Evolutionary conservation across 2,797 vertebrate species (phyloP).

Genomic region (Ciconia nigra): DNA sequence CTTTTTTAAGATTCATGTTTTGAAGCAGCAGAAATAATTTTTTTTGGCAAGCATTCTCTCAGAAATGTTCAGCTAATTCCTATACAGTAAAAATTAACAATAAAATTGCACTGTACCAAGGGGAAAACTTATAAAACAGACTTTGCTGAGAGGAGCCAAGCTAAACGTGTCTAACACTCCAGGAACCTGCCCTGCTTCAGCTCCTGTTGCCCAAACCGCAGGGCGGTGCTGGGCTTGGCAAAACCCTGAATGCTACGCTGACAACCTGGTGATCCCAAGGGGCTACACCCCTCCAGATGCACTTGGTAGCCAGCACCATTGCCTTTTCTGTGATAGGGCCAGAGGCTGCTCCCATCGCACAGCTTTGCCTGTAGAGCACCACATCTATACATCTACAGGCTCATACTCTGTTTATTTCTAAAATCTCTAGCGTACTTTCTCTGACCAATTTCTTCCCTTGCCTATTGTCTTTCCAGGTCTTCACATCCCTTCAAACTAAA

Average conservation of each 20-base stretch:
- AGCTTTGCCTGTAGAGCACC: background rate
- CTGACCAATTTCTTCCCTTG: background rate
- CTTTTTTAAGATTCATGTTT: background rate
- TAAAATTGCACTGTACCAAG: background rate
- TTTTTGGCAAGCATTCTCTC: background rate
- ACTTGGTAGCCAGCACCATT: background rate
- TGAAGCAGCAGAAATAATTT: background rate
- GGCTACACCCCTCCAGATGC: background rate
- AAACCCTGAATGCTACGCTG: rapidly evolving
- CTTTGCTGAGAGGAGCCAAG: background rate
- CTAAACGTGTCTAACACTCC: background rate
- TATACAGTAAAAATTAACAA: slow-evolving; percentile 1
- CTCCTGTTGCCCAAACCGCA: background rate
- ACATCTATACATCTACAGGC: background rate
- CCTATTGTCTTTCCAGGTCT: background rate
- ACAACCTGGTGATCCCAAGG: background rate
- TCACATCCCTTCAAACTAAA: background rate
- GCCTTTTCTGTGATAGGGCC: background rate
- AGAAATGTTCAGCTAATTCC: slow-evolving; percentile 33
- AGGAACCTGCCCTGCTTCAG: background rate
- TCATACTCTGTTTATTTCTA: background rate
- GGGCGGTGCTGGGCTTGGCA: background rate
- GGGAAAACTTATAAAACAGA: slow-evolving; percentile 27
- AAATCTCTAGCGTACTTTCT: background rate
- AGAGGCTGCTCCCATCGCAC: background rate